A percentile compares a stretch with the other conserved stretches of the same genome.
phyloP scores from a whole-genome alignment of 2,113 vertebrate genomes.

The Apus apus region DNA sequence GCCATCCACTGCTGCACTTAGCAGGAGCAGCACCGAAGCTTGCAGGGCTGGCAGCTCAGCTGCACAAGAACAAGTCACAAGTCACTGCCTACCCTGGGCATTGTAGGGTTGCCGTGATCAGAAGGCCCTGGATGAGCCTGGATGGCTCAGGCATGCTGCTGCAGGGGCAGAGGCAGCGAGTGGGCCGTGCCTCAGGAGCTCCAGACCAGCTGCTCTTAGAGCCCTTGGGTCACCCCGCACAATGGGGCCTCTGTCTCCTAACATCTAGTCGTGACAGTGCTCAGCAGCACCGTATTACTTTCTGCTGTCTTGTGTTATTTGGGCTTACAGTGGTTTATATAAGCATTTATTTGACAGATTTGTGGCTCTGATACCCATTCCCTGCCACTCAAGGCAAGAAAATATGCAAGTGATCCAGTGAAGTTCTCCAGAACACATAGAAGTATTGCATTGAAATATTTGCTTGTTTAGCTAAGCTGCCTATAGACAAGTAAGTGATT shows the following conservation, averaged over 20 bases:
- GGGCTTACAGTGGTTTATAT: neutral
- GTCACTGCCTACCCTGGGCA: neutral
- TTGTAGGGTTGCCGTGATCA: neutral
- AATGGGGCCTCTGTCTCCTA: neutral
- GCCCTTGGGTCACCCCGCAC: neutral
- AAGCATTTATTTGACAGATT: neutral
- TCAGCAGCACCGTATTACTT: neutral
- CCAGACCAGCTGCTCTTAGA: neutral
- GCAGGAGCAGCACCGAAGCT: neutral
- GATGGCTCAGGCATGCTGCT: neutral
- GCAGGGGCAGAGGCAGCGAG: neutral
- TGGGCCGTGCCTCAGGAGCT: neutral
- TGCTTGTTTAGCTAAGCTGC: neutral
- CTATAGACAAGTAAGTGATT: neutral
- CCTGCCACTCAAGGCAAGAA: constrained; percentile 23
- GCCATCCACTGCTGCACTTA: neutral
- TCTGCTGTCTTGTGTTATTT: neutral
- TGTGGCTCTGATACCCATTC: neutral
- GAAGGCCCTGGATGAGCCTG: neutral
- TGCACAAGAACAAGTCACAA: neutral
- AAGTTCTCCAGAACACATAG: neutral
- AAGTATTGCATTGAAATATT: neutral
- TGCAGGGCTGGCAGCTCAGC: neutral
- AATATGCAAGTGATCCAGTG: neutral
- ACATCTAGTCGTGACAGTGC: neutral